phyloP scores from a whole-genome alignment of 2,797 vertebrate species.

The Cossypha heuglini region DNA sequence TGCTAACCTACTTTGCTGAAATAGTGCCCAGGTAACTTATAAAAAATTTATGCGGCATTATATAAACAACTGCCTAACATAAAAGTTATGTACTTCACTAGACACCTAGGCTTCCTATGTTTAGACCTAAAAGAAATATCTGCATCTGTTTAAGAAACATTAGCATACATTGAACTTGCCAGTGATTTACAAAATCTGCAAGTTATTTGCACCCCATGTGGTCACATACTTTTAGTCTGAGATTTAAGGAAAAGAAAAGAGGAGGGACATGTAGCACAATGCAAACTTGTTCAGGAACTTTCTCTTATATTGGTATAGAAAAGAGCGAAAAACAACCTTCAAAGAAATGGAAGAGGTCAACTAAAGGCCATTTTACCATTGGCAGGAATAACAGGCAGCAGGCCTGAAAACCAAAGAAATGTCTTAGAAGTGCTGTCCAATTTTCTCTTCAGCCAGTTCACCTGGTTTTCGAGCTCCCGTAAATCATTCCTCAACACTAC shows the following conservation, averaged over 20 bases:
- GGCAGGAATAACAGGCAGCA: not conserved
- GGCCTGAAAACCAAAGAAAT: not conserved
- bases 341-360: not conserved
- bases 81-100: not conserved
- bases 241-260: not conserved
- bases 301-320: not conserved
- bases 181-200: not conserved
- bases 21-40: not conserved
- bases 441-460: not conserved
- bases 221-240: not conserved
- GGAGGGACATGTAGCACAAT: not conserved
- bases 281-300: not conserved
- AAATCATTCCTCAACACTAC: not conserved
- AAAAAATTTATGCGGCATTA: not conserved
- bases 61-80: not conserved
- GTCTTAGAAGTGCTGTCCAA: not conserved
- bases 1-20: not conserved
- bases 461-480: not conserved
- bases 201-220: not conserved
- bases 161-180: not conserved
- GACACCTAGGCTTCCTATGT: not conserved
- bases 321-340: not conserved
- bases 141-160: not conserved
- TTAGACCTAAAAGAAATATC: not conserved
- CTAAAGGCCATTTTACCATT: not conserved